Base-by-base conservation (phyloP, 2,797 vertebrate genomes). In the Hoplostethus atlanticus region DNA sequence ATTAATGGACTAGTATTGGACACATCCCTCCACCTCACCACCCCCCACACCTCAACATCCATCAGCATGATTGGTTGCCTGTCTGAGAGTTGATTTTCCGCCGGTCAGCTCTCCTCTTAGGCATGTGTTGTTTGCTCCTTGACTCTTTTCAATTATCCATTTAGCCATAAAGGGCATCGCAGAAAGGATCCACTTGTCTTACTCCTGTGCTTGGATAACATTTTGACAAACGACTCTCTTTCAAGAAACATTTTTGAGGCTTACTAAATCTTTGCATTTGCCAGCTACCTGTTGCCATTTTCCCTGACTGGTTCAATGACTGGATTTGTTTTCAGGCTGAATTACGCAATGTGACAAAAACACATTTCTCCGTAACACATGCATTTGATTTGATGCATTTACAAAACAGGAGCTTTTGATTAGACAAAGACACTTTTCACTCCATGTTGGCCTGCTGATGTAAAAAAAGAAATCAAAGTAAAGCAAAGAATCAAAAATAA, bases 31-130 rank as follows among this genome's bases (percentile, higher is more conserved):
- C 46, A 28, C 50, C 57, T 57, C 38, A 12, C 42, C 17, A 1
- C n/a, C 3, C 21, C 50, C 47, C 56, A 40, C 59, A 5, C 62
- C 48, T 54, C 76, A 30, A 16, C 48, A 70, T 82, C 68, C 73
- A 78, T 73, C 81, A 65, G 0, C 31, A 1, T 78, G 81, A 87
- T 65, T 71, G 65, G 73, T 70, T 44, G 47, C 50, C 40, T 77
- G 55, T 63, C 53, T 47, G 12, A 34, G 11, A 57, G 51, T 51
- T 74, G 7, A 50, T 77, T 74, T 57, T 13, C 55, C 52, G 8
- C 25, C 31, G 9, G 42, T 34, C 12, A 9, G 5, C 28, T 28
- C 40, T 30, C 52, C 66, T 56, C 12, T 21, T 2, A 13, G 16
- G 55, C 38, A 17, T 50, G 13, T 15, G n/a, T 31, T 31, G 65